A percentile compares a stretch with the other conserved stretches of the same genome.
These are phyloP conservation scores for Ernsta delagoae DNA, from an alignment of 2,888 invertebrate genomes.

Conservation along the genomic window DNA sequence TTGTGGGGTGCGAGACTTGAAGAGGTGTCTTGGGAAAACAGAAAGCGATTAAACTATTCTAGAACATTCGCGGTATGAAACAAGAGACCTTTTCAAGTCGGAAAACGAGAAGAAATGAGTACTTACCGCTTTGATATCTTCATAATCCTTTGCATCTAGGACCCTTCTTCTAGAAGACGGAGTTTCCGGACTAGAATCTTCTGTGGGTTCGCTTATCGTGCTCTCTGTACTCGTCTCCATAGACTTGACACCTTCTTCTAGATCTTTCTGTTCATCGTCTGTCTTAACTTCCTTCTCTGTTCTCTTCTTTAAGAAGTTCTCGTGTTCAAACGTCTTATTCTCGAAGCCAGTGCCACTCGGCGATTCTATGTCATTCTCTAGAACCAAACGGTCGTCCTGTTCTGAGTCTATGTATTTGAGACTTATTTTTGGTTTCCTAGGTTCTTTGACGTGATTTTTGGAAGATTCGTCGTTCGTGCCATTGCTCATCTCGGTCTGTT, in stretches of 20 bases:
- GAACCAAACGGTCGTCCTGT: slow-evolving; percentile 58
- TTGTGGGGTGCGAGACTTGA: slow-evolving; percentile 26
- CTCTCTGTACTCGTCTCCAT: slow-evolving; percentile 81
- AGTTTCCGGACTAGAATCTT: slow-evolving; percentile 73
- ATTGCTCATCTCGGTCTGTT: slow-evolving; percentile 51
- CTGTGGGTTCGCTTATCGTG: slow-evolving; percentile 71
- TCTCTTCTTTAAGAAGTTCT: slow-evolving; percentile 76
- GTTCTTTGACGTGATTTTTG: slow-evolving; percentile 48
- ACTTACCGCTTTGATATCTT: slow-evolving; percentile 76
- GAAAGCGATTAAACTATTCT: neutral
- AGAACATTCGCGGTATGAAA: neutral
- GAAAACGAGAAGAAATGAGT: slow-evolving; percentile 41
- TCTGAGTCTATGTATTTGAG: slow-evolving; percentile 75
- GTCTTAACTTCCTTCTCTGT: slow-evolving; percentile 60
- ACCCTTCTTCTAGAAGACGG: slow-evolving; percentile 67
- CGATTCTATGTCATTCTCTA: slow-evolving; percentile 77
- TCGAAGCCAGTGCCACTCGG: slow-evolving; percentile 79
- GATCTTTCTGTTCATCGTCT: slow-evolving; percentile 59
- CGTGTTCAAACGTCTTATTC: slow-evolving; percentile 78
- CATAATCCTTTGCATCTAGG: slow-evolving; percentile 66
- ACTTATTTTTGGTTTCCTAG: slow-evolving; percentile 57
- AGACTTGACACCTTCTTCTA: slow-evolving; percentile 65
- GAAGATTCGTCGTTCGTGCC: slow-evolving; percentile 50
- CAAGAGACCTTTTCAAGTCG: slow-evolving; percentile 21
- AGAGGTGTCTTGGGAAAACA: slow-evolving; percentile 14